phyloP scores from a whole-genome alignment of 2,888 invertebrate genomes.

The Pyralis farinalis region DNA sequence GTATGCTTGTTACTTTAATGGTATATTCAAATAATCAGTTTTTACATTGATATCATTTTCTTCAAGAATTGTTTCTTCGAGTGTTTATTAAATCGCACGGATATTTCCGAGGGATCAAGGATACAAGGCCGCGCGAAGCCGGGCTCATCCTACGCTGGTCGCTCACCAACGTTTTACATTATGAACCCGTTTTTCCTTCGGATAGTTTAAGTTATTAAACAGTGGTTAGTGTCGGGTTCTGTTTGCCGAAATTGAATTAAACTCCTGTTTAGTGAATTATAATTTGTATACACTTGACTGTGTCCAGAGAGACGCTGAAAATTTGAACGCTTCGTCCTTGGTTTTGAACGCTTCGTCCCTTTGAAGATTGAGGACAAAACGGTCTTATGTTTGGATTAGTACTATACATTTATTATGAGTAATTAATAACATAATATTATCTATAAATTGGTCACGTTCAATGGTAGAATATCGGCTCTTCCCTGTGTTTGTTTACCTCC shows the following conservation, averaged over 20 bases:
- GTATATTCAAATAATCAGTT: no score
- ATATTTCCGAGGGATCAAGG: neutral
- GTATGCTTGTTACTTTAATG: no score
- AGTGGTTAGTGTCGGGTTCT: conserved; percentile 9
- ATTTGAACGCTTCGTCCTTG: neutral
- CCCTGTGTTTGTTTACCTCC: no score
- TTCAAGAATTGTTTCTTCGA: neutral
- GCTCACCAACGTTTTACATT: conserved; percentile 1
- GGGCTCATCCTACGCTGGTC: neutral
- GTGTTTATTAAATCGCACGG: neutral
- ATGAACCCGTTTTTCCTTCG: conserved; percentile 7
- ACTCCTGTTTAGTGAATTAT: conserved; percentile 7
- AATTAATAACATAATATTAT: no score
- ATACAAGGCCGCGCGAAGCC: neutral
- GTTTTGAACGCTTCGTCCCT: neutral
- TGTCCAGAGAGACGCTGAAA: neutral
- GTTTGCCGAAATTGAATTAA: conserved; percentile 11
- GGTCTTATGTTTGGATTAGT: no score
- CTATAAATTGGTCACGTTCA: no score
- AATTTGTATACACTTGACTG: neutral
- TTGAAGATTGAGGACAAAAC: no score
- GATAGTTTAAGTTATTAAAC: conserved; percentile 10
- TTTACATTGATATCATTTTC: no score
- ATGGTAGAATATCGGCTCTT: no score
- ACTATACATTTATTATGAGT: no score